Evolutionary conservation across 2,113 vertebrate species (phyloP), one percentile per base, ranked within the genome.

Genomic region (Rhabdornis inornatus): DNA sequence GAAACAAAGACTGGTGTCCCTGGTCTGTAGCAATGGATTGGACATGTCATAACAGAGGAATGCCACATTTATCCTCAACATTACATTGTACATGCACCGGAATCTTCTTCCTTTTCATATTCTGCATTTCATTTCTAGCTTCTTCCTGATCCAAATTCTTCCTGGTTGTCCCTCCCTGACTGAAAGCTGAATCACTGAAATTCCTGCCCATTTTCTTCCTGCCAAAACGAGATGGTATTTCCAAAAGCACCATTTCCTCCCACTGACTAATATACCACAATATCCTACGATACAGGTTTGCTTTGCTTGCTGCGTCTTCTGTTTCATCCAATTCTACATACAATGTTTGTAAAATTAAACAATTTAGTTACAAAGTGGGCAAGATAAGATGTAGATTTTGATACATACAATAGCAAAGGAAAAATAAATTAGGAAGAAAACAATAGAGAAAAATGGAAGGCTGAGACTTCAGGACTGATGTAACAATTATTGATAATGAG

Each of bases 161-260:
- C 68, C 68, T 70, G 20, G 24, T 77, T 4, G 23, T 56, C 44
- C 52, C 60, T 93, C 40, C 71, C 52, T 56, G 68, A 64, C 85
- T 64, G 71, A 86, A 89, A 53, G 68, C 40, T 94, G 90, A 95
- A 78, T 94, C 76, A 88, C 65, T 66, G 40, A 66, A 74, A 90
- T 83, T 93, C 71, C 88, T 92, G 76, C 31, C 71, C 23, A 8
- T 64, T 81, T 94, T 56, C 72, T 93, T 94, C 90, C 79, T 93
- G 82, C 42, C 56, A 75, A 85, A 90, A 83, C 52, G 40, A 93
- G 35, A 30, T 6, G 8, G 60, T 66, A 74, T 93, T 96, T 96
- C 85, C 75, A 94, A 94, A 94, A 86, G 56, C 49, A 84, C 12
- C 1, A 0, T 39, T 96, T 96, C 93, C 85, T 95, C 30, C 44